phyloP scores from a whole-genome alignment of 2,113 vertebrate species.

The Gasterosteus aculeatus region DNA sequence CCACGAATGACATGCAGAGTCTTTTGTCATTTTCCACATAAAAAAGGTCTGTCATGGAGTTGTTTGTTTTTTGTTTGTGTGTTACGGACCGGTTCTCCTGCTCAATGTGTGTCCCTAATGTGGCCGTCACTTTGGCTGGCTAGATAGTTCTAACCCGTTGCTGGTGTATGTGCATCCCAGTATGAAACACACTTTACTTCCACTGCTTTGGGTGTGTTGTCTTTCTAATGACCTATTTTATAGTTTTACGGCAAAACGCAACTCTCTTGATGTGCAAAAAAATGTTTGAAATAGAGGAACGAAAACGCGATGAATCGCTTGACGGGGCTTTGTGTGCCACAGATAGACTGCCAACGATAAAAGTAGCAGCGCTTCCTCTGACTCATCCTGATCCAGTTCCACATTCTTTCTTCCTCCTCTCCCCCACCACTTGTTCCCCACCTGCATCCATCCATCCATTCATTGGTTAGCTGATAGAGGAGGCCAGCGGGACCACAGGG shows the following conservation, averaged over 20 bases:
- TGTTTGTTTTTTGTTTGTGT: not conserved
- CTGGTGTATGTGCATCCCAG: too few species aligned
- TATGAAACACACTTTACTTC: too few species aligned
- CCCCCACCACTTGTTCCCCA: not conserved
- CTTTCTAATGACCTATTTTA: too few species aligned
- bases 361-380: not conserved
- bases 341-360: not conserved
- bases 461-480: constrained; percentile 26
- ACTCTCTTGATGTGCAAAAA: too few species aligned
- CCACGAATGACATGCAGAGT: too few species aligned
- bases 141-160: not conserved
- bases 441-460: constrained; percentile 18
- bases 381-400: not conserved
- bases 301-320: too few species aligned
- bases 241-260: too few species aligned
- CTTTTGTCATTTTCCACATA: too few species aligned
- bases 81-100: not conserved
- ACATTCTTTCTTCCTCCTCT: not conserved
- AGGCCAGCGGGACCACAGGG: constrained; percentile 19
- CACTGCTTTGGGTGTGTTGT: too few species aligned
- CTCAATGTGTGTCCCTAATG: too few species aligned
- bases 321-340: not conserved
- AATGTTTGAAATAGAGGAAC: too few species aligned
- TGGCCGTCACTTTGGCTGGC: too few species aligned
- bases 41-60: not conserved